Conservation (phyloP, 2,797 vertebrate genomes). For the Oceanodroma leucorhoa region DNA sequence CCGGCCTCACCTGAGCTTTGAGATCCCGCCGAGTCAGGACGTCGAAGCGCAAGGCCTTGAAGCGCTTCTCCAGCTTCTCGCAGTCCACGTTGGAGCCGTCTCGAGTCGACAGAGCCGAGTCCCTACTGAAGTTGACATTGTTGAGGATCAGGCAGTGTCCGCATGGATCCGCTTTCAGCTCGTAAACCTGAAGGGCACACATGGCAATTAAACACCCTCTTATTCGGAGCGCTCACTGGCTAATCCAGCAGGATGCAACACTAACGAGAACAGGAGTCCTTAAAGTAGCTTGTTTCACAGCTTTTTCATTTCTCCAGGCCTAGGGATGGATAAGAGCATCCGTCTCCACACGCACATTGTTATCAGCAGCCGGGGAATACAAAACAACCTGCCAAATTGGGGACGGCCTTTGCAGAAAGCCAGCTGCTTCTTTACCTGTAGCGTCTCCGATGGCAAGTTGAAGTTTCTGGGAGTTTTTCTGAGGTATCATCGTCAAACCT, state of each 20-base stretch:
- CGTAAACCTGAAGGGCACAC: constrained; percentile 76
- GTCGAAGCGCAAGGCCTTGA: constrained; percentile 78
- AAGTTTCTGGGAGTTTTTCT: neutral
- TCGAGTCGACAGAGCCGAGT: constrained; percentile 69
- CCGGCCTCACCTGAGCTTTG: constrained; percentile 74
- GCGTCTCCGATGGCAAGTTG: accelerated
- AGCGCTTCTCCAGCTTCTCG: constrained; percentile 82
- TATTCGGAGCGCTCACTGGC: accelerated
- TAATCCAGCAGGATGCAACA: neutral
- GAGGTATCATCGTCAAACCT: neutral
- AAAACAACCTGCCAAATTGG: accelerated
- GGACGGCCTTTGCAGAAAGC: accelerated
- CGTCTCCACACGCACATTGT: accelerated
- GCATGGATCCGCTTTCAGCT: constrained; percentile 82
- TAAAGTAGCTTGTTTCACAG: neutral
- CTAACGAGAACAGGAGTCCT: neutral
- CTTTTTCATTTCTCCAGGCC: neutral
- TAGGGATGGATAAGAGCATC: neutral
- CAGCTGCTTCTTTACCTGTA: accelerated
- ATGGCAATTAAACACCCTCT: neutral
- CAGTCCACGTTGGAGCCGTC: constrained; percentile 85
- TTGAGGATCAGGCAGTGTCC: constrained; percentile 93
- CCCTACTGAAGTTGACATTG: constrained; percentile 82
- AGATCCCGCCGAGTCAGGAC: constrained; percentile 83
- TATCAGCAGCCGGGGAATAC: accelerated